Evolutionary conservation across 2,888 invertebrate genomes (phyloP).

Genomic region (Leucania comma): DNA sequence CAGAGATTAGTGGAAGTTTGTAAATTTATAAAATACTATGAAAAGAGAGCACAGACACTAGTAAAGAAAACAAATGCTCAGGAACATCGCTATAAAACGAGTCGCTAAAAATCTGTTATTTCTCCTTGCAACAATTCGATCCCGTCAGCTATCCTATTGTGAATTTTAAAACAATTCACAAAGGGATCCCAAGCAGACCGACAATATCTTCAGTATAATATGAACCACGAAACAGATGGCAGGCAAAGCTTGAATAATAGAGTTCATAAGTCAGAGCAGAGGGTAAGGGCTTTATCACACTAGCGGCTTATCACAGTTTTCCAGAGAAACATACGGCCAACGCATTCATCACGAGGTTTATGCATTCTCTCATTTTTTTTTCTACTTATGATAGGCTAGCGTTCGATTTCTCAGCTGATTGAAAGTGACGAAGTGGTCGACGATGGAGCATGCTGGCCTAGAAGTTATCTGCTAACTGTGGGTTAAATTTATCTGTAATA

Average conservation of each 20-base stretch:
- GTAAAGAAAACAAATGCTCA: neutral
- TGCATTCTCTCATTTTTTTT: neutral
- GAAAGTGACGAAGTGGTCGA: no score
- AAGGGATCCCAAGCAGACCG: slow-evolving; percentile 37
- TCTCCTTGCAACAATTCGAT: slow-evolving; percentile 39
- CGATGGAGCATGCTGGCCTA: no score
- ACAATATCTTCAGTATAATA: slow-evolving; percentile 49
- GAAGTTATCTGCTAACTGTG: no score
- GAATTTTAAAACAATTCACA: slow-evolving; percentile 62
- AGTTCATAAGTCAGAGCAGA: slow-evolving; percentile 46
- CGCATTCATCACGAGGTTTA: neutral
- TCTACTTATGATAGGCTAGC: no score
- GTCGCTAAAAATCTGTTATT: slow-evolving; percentile 21
- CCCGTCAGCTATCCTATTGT: slow-evolving; percentile 36
- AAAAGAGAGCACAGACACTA: neutral
- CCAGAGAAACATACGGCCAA: neutral
- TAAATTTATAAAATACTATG: neutral
- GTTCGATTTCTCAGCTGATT: no score
- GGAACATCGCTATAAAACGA: slow-evolving; percentile 17
- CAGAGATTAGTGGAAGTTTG: neutral
- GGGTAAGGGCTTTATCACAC: slow-evolving; percentile 22
- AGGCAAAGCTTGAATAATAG: slow-evolving; percentile 58
- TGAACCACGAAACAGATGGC: slow-evolving; percentile 49
- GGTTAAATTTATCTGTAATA: no score
- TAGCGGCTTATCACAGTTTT: neutral